Evolutionary conservation across 2,888 invertebrate genomes (phyloP).

Genomic region (Nasonia oneida): DNA sequence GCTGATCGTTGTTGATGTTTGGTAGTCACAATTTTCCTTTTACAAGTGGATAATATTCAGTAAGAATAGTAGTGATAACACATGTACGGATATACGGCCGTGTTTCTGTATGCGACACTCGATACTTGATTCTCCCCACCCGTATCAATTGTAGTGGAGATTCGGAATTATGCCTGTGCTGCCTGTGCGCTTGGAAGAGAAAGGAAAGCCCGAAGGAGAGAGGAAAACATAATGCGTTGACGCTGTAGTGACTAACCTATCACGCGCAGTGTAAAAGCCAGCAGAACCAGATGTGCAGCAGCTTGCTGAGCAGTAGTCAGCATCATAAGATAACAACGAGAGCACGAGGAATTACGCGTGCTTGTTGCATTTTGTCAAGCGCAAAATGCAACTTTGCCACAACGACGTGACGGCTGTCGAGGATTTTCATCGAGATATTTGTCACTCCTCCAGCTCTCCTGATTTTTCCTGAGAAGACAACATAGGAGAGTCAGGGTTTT

Average conservation of each 20-base stretch:
- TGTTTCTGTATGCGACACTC: background rate
- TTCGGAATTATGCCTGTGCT: background rate
- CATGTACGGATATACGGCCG: background rate
- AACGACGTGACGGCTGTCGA: background rate
- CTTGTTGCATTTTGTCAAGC: background rate
- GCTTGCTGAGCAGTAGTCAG: background rate
- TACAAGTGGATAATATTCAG: background rate
- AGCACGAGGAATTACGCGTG: background rate
- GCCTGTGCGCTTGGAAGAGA: background rate
- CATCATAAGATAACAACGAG: background rate
- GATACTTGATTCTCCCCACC: background rate
- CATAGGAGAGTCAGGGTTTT: background rate
- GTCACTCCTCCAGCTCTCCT: background rate
- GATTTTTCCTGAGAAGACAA: constrained; percentile 21
- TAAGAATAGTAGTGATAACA: no score
- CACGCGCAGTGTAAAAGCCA: background rate
- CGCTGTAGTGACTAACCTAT: background rate
- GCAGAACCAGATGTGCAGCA: background rate
- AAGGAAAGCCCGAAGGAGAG: background rate
- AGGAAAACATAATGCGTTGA: background rate
- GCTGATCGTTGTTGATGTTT: constrained; percentile 9
- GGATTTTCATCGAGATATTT: background rate
- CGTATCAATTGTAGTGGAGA: background rate
- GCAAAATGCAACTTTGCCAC: constrained; percentile 16
- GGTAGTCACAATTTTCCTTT: background rate